A percentile compares a stretch with the other conserved stretches of the same genome.
Conservation (phyloP, 2,113 vertebrate species). For the Protomyctophum bolini region DNA sequence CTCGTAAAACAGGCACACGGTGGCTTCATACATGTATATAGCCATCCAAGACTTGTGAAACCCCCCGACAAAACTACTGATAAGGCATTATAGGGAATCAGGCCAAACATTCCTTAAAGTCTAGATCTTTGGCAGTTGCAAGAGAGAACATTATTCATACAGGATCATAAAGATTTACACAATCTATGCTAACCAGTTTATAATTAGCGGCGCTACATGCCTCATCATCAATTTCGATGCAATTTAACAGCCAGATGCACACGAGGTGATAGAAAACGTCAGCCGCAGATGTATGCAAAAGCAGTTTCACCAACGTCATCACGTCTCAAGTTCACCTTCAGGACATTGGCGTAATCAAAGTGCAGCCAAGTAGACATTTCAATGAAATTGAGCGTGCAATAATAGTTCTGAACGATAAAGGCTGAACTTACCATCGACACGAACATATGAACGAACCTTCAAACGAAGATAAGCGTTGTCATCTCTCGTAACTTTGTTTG, state of each 20-base stretch:
- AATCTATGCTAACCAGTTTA: no score
- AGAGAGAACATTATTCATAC: no score
- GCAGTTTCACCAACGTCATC: conserved; percentile 48
- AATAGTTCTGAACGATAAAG: not conserved
- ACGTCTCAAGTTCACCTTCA: conserved; percentile 52
- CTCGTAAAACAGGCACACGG: conserved; percentile 19
- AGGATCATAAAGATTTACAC: no score
- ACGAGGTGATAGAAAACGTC: not conserved
- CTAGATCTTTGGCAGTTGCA: no score
- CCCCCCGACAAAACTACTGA: no score
- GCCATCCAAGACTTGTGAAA: no score
- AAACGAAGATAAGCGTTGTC: conserved; percentile 8
- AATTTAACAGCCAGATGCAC: no score
- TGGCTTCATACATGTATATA: not conserved
- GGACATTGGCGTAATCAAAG: conserved; percentile 22
- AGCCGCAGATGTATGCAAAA: conserved; percentile 16
- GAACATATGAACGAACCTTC: not conserved
- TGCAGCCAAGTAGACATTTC: not conserved
- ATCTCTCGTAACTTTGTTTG: conserved; percentile 26
- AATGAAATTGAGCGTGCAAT: not conserved
- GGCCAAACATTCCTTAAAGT: no score
- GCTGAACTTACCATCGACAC: conserved; percentile 48
- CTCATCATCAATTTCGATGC: no score
- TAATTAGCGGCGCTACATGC: no score
- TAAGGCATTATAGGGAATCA: no score